A percentile compares a stretch with the other conserved stretches of the same genome.
Conservation (phyloP, 2,797 vertebrate species). For the Scleropages formosus region DNA sequence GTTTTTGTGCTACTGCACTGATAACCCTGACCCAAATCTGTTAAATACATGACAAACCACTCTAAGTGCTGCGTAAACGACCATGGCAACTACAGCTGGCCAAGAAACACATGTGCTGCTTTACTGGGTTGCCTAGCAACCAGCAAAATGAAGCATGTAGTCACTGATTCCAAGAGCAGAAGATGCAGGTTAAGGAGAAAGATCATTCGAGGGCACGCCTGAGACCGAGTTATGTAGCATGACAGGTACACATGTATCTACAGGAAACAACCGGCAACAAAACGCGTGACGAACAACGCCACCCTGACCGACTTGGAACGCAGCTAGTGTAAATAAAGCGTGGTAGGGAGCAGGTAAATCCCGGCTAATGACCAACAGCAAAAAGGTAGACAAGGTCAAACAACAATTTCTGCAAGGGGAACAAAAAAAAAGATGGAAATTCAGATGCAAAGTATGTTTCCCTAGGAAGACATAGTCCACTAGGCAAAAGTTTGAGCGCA, state of each 20-base stretch:
- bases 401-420: too few relatives aligned
- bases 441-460: too few relatives aligned
- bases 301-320: background rate
- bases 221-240: background rate
- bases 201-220: background rate
- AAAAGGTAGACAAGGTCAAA: background rate
- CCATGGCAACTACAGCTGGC: background rate
- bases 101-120: background rate
- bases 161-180: background rate
- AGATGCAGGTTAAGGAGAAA: background rate
- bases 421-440: too few relatives aligned
- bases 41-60: too few relatives aligned
- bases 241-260: too few relatives aligned
- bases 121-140: background rate
- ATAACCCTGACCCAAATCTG: too few relatives aligned
- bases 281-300: too few relatives aligned
- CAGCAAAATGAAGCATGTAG: background rate
- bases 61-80: too few relatives aligned
- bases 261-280: too few relatives aligned
- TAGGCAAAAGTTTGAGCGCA: too few relatives aligned
- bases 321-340: background rate
- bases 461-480: too few relatives aligned
- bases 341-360: background rate
- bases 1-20: background rate
- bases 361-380: background rate